phyloP scores from a whole-genome alignment of 1,140 invertebrate genomes.

The Cataglyphis hispanica region DNA sequence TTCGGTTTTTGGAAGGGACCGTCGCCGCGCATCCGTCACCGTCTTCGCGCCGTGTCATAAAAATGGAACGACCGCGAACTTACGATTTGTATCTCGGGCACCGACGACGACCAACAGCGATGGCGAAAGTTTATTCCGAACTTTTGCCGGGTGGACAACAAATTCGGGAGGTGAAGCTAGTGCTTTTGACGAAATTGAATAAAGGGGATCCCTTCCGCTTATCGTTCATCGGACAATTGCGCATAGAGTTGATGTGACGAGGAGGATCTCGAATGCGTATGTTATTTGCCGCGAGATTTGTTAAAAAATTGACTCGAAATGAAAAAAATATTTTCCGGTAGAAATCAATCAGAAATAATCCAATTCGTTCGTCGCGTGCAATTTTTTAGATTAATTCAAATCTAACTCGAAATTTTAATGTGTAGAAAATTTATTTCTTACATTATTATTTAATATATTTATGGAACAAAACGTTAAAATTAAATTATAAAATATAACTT shows the following conservation, averaged over 20 bases:
- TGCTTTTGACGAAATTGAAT: constrained; percentile 56
- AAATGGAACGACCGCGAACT: constrained; percentile 61
- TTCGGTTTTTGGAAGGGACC: constrained; percentile 27
- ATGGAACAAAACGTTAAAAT: too few species aligned
- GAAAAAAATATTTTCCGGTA: neutral
- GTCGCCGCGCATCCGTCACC: neutral
- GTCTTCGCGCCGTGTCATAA: constrained; percentile 66
- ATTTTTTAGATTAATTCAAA: neutral
- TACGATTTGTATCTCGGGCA: constrained; percentile 65
- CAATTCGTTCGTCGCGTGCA: neutral
- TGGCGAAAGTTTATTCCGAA: constrained; percentile 19
- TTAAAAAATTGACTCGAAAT: constrained; percentile 5
- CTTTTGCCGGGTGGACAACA: neutral
- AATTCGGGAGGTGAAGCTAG: neutral
- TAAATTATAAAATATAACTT: too few species aligned
- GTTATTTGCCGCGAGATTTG: neutral
- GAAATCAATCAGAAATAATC: neutral
- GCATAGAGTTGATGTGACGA: constrained; percentile 21
- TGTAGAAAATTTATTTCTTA: neutral
- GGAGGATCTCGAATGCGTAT: neutral
- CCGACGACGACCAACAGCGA: neutral
- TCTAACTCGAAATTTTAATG: neutral
- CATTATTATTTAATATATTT: neutral
- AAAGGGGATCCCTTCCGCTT: neutral
- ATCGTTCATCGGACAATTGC: constrained; percentile 21